phyloP scores from a whole-genome alignment of 1,140 invertebrate genomes.

The Bombus ignitus region DNA sequence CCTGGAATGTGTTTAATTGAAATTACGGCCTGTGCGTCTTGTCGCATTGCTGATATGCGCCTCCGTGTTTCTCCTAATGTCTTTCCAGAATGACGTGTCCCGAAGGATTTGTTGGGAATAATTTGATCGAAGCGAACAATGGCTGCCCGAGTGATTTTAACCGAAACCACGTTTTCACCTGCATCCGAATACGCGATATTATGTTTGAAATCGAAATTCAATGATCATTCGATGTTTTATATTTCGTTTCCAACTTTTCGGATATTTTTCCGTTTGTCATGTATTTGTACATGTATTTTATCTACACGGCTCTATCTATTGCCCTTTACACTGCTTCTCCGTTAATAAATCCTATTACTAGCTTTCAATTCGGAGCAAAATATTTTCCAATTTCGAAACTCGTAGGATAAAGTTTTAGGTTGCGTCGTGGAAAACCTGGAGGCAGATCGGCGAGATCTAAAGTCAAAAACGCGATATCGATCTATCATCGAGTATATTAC shows the following conservation, averaged over 20 bases:
- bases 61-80: neutral
- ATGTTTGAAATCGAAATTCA: no score
- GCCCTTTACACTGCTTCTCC: no score
- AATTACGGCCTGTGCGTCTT: conserved; percentile 36
- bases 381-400: neutral
- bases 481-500: neutral
- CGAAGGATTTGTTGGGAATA: neutral
- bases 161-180: neutral
- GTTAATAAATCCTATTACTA: no score
- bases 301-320: no score
- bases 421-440: neutral
- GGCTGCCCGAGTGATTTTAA: neutral
- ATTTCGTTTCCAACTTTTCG: no score
- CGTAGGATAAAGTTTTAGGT: neutral
- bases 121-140: neutral
- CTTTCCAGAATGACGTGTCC: neutral
- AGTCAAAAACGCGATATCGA: neutral
- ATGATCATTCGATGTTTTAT: no score
- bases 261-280: no score
- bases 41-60: conserved; percentile 5
- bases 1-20: conserved; percentile 55
- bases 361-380: neutral
- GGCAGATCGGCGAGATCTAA: neutral
- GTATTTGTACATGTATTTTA: no score
- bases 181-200: no score